Percentiles rank a stretch among this genome's conserved stretches.
Conservation (phyloP, 2,113 vertebrate species). For the Coryphaenoides rupestris region DNA sequence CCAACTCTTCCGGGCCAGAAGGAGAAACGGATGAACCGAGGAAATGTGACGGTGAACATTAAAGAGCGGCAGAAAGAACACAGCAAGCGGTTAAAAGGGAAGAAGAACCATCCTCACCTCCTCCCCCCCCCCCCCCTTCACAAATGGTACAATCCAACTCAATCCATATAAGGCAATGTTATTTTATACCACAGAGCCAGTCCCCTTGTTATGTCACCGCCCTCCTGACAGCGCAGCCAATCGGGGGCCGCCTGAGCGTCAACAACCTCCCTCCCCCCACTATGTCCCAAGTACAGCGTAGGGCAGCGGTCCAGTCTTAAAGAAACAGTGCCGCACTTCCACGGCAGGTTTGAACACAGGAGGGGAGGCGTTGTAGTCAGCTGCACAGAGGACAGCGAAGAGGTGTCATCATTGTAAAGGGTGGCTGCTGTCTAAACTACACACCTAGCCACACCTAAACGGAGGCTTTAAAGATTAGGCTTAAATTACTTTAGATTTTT, state of each 20-base stretch:
- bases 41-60: background rate
- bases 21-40: conserved; percentile 14
- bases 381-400: conserved; percentile 42
- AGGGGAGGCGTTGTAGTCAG: conserved; percentile 41
- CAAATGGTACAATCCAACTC: conserved; percentile 61
- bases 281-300: conserved; percentile 46
- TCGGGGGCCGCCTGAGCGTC: conserved; percentile 36
- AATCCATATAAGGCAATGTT: conserved; percentile 77
- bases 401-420: conserved; percentile 33
- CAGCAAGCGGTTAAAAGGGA: background rate
- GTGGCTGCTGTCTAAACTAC: background rate
- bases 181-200: conserved; percentile 73
- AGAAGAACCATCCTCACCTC: no score
- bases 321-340: conserved; percentile 50
- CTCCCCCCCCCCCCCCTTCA: conserved; percentile 43
- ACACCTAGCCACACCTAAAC: no score
- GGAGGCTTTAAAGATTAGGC: no score
- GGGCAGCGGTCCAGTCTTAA: conserved; percentile 59
- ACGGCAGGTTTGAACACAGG: conserved; percentile 16
- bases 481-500: no score
- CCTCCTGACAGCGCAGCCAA: conserved; percentile 55
- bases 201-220: conserved; percentile 65
- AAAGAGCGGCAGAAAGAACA: background rate
- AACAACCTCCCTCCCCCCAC: conserved; percentile 61
- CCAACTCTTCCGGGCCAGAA: no score